Conservation (phyloP, 2,113 vertebrate genomes). For the Urocitellus parryii region DNA sequence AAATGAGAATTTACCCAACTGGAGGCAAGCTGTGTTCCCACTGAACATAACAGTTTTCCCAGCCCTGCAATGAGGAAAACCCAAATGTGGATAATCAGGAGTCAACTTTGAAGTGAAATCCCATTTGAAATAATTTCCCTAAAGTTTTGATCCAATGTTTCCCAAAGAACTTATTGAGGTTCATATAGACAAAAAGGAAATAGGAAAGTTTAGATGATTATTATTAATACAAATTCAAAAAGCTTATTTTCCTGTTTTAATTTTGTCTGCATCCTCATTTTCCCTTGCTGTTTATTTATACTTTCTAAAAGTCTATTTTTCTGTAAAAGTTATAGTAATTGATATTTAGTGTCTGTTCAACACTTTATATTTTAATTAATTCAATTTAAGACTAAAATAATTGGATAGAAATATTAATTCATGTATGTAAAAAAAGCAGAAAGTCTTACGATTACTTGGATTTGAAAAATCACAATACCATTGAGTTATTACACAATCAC, state of each 20-base stretch:
- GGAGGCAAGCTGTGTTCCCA: not conserved
- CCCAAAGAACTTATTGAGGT: not conserved
- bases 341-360: not conserved
- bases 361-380: not conserved
- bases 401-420: not conserved
- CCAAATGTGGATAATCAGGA: not conserved
- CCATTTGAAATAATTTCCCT: constrained; percentile 36
- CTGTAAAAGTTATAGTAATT: not conserved
- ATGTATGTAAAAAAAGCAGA: not conserved
- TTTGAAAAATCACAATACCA: not conserved
- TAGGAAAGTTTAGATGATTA: not conserved
- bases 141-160: not conserved
- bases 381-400: not conserved
- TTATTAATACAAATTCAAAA: not conserved
- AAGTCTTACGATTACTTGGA: not conserved
- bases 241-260: not conserved
- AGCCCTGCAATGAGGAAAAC: not conserved
- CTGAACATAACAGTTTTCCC: not conserved
- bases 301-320: not conserved
- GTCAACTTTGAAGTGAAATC: constrained; percentile 18
- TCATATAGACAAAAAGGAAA: not conserved
- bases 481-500: not conserved
- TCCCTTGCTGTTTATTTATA: not conserved
- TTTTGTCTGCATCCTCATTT: not conserved
- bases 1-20: constrained; percentile 42